Evolutionary conservation across 2,888 invertebrate genomes (phyloP).

Genomic region (Agrotis segetum): DNA sequence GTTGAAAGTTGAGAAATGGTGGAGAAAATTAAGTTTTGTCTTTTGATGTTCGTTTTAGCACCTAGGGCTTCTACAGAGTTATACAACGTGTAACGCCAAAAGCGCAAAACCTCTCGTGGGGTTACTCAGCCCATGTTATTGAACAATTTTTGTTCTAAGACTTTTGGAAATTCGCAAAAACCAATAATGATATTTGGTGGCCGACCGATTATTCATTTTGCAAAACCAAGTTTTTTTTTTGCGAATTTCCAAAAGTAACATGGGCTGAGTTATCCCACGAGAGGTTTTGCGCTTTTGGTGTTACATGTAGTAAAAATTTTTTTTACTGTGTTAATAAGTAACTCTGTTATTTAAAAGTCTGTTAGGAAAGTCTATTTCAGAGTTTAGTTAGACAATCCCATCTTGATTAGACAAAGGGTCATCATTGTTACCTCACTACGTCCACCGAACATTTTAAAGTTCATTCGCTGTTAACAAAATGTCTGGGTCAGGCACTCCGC

Average conservation of each 20-base stretch:
- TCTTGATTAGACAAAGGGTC: not conserved
- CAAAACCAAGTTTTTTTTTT: too few species aligned
- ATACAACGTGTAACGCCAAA: too few species aligned
- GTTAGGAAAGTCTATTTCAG: not conserved
- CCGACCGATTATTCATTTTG: too few species aligned
- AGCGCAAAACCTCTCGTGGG: too few species aligned
- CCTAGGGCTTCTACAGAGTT: not conserved
- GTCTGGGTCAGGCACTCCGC: not conserved
- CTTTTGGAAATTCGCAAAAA: too few species aligned
- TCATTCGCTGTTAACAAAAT: not conserved
- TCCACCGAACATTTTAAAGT: not conserved
- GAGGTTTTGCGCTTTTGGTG: too few species aligned
- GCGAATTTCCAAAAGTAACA: too few species aligned
- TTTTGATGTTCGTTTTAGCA: conserved; percentile 13
- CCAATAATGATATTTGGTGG: too few species aligned
- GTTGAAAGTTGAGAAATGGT: not conserved
- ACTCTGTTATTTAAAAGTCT: not conserved
- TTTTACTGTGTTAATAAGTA: not conserved
- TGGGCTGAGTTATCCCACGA: too few species aligned
- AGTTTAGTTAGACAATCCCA: not conserved
- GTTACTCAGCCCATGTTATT: too few species aligned
- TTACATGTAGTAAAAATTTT: too few species aligned
- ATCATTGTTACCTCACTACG: not conserved
- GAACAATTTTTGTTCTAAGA: too few species aligned
- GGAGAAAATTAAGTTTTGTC: conserved; percentile 21